Evolutionary conservation across 2,797 vertebrate species (phyloP), one percentile per base, ranked within the genome.

Genomic region (Eleutherodactylus coqui): DNA sequence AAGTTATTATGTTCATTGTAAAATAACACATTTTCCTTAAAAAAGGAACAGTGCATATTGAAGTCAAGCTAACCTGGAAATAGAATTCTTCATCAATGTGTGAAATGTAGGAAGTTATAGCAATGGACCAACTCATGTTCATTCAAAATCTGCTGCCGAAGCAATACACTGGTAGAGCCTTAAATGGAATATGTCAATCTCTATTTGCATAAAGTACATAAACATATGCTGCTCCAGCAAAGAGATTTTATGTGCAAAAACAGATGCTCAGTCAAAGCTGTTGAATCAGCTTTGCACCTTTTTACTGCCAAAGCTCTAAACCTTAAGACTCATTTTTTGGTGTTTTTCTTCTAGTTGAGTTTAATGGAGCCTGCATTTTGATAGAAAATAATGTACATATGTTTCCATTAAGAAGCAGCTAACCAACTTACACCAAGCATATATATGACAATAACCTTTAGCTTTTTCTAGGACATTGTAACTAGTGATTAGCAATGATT

Each of bases 221-320:
- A 86, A 53, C 85, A 82, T 86, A 86, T 86, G 85, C 70, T 43
- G 75, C 75, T 82, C 70, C 79, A 67, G 51, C 69, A 75, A 64
- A 76, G 79, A 53, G 70, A 82, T 82, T 82, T 86, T 86, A 76
- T 75, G 78, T 75, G 32, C 55, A 45, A 53, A 85, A 85, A 43
- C 85, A 86, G 85, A 82, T 86, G 79, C 70, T 82, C 72, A 16
- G 55, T 53, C 41, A 76, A 76, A 86, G 79, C 85, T 86, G 79
- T 86, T 51, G 85, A 86, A 76, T 86, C 85, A 82, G 85, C 78
- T 72, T 47, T 49, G 84, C 49, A 73, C 77, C 36, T 85, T 85
- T 80, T 80, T 85, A 73, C 51, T 49, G 84, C 77, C 77, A 80
- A 85, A 85, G 29, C 78, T 81, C 53, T 78, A 85, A 85, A 79